These are phyloP conservation scores for Mellilla xanthometata DNA, from an alignment of 2,888 invertebrate species.

Conservation along the genomic window DNA sequence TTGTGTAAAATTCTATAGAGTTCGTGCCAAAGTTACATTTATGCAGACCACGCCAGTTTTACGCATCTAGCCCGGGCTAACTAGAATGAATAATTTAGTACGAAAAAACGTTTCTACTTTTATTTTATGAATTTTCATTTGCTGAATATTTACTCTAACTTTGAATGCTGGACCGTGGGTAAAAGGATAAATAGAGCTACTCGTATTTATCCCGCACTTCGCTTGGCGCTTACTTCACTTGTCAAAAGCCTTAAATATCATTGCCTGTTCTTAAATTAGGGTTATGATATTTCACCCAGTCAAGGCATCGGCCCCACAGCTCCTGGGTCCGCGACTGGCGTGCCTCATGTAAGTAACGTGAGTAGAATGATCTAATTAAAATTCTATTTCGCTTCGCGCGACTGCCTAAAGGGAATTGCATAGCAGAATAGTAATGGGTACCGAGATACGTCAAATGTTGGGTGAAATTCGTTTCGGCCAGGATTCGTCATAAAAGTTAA, in stretches of 20 bases:
- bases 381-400: conserved; percentile 17
- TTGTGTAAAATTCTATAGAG: too few relatives aligned
- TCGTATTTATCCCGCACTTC: neutral
- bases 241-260: too few relatives aligned
- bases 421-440: conserved; percentile 21
- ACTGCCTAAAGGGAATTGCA: conserved; percentile 27
- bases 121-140: conserved; percentile 14
- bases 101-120: conserved; percentile 2
- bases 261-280: too few relatives aligned
- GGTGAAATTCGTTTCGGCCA: neutral
- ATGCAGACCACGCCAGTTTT: conserved; percentile 1
- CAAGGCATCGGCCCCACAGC: too few relatives aligned
- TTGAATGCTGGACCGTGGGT: neutral
- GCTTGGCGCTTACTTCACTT: too few relatives aligned
- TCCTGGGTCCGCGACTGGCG: too few relatives aligned
- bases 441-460: conserved; percentile 3
- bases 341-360: conserved; percentile 12
- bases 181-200: neutral
- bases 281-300: too few relatives aligned
- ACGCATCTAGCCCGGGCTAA: neutral
- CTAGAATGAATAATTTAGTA: conserved; percentile 7
- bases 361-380: conserved; percentile 30
- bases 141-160: conserved; percentile 5
- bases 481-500: too few relatives aligned
- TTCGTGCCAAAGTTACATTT: neutral